Conservation (phyloP, 2,113 vertebrate species). For the Esox niger region DNA sequence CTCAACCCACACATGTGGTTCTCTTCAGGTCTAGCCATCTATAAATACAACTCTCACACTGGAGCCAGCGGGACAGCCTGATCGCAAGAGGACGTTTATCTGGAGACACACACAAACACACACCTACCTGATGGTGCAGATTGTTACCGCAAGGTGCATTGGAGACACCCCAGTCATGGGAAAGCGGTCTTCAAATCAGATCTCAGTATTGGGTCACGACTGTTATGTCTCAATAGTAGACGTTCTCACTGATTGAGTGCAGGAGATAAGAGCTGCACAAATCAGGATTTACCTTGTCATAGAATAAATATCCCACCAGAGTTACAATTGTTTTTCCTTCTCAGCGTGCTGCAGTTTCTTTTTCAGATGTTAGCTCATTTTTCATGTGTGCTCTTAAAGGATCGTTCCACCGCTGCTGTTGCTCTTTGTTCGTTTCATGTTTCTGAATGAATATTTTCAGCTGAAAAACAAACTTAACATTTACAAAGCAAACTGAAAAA, state of each 20-base stretch:
- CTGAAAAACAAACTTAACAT: too few relatives aligned
- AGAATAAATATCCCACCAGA: background rate
- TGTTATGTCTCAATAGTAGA: slow-evolving; percentile 70
- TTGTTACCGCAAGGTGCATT: slow-evolving; percentile 50
- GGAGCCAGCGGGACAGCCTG: slow-evolving; percentile 28
- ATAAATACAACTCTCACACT: slow-evolving; percentile 14
- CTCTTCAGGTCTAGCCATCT: slow-evolving; percentile 20
- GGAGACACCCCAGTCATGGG: slow-evolving; percentile 57
- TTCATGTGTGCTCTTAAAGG: background rate
- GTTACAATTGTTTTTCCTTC: slow-evolving; percentile 8
- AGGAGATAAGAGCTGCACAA: slow-evolving; percentile 32
- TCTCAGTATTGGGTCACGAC: slow-evolving; percentile 49
- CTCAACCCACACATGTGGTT: slow-evolving; percentile 29
- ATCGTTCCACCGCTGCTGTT: background rate
- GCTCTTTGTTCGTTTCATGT: background rate
- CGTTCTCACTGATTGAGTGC: slow-evolving; percentile 22
- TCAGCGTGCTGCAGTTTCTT: background rate
- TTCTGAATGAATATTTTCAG: too few relatives aligned
- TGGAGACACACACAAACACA: slow-evolving; percentile 25
- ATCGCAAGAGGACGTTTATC: slow-evolving; percentile 28
- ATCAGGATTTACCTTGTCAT: slow-evolving; percentile 25
- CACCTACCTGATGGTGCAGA: slow-evolving; percentile 51
- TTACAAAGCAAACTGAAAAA: too few relatives aligned
- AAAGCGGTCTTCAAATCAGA: slow-evolving; percentile 58
- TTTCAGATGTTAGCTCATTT: too few relatives aligned